Percentiles rank a stretch among this genome's conserved stretches.
phyloP scores from a whole-genome alignment of 2,113 vertebrate species.

The Bagarius yarrelli region DNA sequence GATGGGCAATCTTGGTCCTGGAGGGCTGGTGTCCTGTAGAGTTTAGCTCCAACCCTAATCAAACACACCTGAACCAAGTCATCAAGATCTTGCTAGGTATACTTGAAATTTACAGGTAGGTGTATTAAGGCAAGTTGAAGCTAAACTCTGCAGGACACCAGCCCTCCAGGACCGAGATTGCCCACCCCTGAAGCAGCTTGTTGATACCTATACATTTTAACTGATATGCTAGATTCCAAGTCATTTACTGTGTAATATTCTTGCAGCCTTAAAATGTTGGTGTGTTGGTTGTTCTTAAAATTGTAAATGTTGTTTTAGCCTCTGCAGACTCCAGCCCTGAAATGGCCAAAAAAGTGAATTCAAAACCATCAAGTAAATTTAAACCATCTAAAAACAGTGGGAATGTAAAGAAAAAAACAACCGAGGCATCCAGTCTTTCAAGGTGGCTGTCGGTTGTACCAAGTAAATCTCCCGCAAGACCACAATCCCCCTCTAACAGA shows the following conservation, averaged over 20 bases:
- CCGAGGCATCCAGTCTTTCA: constrained; percentile 30
- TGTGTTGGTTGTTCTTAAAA: background rate
- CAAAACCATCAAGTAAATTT: constrained; percentile 45
- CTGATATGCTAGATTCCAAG: too few species aligned
- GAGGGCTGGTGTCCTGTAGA: too few species aligned
- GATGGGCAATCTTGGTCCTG: too few species aligned
- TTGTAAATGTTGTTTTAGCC: background rate
- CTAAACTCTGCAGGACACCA: too few species aligned
- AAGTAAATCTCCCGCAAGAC: constrained; percentile 20
- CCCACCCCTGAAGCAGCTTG: too few species aligned
- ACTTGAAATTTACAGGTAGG: too few species aligned
- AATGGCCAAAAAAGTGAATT: constrained; percentile 12
- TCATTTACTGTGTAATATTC: background rate
- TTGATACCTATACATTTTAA: background rate
- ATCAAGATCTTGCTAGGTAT: too few species aligned
- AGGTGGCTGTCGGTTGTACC: constrained; percentile 43
- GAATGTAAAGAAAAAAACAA: constrained; percentile 8
- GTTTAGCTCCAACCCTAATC: too few species aligned
- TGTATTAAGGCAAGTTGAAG: too few species aligned
- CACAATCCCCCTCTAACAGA: constrained; percentile 52
- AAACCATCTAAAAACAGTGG: constrained; percentile 41
- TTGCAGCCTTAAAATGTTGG: background rate
- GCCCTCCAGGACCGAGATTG: too few species aligned
- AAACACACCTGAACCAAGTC: too few species aligned
- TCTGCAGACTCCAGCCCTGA: constrained; percentile 28